phyloP scores from a whole-genome alignment of 1,140 invertebrate genomes.

The Danaus plexippus region DNA sequence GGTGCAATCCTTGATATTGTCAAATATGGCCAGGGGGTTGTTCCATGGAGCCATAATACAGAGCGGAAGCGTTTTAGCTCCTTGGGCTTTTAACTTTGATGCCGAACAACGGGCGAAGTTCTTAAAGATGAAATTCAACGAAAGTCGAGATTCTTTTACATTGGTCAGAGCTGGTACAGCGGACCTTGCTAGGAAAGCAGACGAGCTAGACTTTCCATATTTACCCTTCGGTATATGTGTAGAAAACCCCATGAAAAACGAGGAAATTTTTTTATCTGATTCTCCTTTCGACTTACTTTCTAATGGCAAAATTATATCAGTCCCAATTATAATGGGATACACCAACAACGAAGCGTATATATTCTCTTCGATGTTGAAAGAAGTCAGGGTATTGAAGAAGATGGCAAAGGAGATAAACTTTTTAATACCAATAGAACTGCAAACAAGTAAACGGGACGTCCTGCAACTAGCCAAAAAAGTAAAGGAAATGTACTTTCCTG shows the following conservation, averaged over 20 bases:
- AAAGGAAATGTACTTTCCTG: conserved; percentile 46
- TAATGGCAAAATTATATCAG: conserved; percentile 20
- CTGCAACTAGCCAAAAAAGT: conserved; percentile 33
- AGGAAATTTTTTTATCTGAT: conserved; percentile 41
- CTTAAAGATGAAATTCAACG: conserved; percentile 26
- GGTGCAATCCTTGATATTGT: conserved; percentile 47
- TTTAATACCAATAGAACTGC: conserved; percentile 48
- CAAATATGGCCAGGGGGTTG: conserved; percentile 35
- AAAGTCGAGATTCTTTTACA: conserved; percentile 13
- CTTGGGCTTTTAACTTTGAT: conserved; percentile 57
- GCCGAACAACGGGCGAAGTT: conserved; percentile 33
- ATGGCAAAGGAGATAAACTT: conserved; percentile 28
- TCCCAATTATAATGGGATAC: conserved; percentile 57
- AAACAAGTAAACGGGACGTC: conserved; percentile 34
- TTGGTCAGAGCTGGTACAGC: conserved; percentile 23
- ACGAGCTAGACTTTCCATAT: conserved; percentile 42
- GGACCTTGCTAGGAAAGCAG: conserved; percentile 32
- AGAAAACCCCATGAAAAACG: conserved; percentile 42
- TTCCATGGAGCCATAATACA: conserved; percentile 59
- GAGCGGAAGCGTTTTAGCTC: conserved; percentile 53
- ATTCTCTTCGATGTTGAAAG: conserved; percentile 37
- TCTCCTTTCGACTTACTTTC: conserved; percentile 33
- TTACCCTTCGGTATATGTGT: conserved; percentile 54
- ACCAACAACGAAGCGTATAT: conserved; percentile 56
- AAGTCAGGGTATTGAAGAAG: conserved; percentile 25